These are phyloP conservation scores for Andinoacara biseriatus DNA, from an alignment of 2,113 vertebrate species.

Conservation along the genomic window DNA sequence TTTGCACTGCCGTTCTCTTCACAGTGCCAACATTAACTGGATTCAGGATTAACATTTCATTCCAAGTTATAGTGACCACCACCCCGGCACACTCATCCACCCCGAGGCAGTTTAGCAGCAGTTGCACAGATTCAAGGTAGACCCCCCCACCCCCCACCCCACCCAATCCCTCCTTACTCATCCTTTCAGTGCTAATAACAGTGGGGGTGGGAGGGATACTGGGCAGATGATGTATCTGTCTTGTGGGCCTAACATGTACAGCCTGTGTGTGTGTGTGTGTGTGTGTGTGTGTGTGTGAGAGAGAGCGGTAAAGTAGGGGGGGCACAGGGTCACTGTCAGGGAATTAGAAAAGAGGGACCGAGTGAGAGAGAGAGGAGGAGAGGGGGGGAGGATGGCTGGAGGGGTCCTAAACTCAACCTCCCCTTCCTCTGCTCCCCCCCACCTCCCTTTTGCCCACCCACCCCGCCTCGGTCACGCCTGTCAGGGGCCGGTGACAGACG, in stretches of 20 bases:
- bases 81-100: background rate
- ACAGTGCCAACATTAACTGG: background rate
- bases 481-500: conserved; percentile 76
- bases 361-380: background rate
- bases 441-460: conserved; percentile 50
- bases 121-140: background rate
- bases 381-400: conserved; percentile 50
- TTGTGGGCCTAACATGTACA: conserved; percentile 42
- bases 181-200: conserved; percentile 59
- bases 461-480: conserved; percentile 72
- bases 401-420: conserved; percentile 58
- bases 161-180: conserved; percentile 17
- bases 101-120: conserved; percentile 36
- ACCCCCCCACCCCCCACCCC: background rate
- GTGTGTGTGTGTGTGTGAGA: background rate
- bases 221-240: conserved; percentile 72
- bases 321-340: conserved; percentile 64
- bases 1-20: background rate
- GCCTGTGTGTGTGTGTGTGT: conserved; percentile 26
- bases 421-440: background rate
- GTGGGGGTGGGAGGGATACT: conserved; percentile 23
- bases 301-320: background rate
- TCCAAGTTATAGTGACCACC: conserved; percentile 25
- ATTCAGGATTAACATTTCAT: background rate
- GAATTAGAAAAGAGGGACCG: conserved; percentile 61